Evolutionary conservation across 2,113 vertebrate species (phyloP).

Genomic region (Gavialis gangeticus): DNA sequence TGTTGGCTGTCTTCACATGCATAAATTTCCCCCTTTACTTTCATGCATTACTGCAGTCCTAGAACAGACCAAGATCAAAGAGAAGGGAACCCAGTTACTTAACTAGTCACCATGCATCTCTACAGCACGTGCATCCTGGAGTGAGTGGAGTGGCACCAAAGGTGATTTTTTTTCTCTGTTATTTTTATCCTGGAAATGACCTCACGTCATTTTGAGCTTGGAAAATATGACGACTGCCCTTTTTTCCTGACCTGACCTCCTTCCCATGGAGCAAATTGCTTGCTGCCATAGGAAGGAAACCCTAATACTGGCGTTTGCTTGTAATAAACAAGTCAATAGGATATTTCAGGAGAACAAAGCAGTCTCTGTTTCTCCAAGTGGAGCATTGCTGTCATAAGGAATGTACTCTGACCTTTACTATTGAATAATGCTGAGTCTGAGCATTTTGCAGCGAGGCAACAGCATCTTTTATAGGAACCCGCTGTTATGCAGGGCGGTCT

Average conservation of each 20-base stretch:
- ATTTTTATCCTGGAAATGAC: background rate
- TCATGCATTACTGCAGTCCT: background rate
- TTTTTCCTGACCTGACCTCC: background rate
- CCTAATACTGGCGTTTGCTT: background rate
- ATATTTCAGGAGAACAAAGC: background rate
- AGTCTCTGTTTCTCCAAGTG: background rate
- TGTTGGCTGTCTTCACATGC: background rate
- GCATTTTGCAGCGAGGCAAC: background rate
- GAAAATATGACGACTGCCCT: background rate
- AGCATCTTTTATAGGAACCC: background rate
- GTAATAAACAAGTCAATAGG: background rate
- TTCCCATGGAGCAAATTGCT: background rate
- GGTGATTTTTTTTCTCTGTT: background rate
- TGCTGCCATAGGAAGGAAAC: background rate
- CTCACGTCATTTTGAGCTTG: background rate
- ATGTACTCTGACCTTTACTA: background rate
- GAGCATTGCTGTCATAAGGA: background rate
- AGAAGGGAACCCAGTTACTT: background rate
- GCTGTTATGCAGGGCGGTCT: background rate
- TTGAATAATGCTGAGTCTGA: background rate
- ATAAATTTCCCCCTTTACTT: background rate
- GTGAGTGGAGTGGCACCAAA: background rate
- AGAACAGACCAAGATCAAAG: background rate
- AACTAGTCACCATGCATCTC: background rate
- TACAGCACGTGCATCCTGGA: background rate